Base-by-base conservation (phyloP, 2,888 invertebrate genomes). In the Limulus polyphemus region DNA sequence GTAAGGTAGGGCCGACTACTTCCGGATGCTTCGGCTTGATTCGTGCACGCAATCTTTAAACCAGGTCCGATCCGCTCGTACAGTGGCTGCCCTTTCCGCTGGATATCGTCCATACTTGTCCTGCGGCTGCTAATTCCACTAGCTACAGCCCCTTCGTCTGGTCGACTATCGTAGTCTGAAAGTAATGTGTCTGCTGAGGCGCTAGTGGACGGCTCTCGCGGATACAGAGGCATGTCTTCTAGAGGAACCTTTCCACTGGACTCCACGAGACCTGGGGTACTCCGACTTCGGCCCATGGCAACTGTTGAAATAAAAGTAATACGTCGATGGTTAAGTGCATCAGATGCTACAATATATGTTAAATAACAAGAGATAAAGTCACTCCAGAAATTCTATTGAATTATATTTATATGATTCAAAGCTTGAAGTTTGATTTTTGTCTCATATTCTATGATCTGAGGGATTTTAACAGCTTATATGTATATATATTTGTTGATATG, bases 201-300 rank as follows among this genome's bases (percentile, higher is more conserved):
- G 46, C 65, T 62, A 13, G 64, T 65, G 2, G 60, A 57, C 47
- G 57, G 59, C 57, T 62, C 62, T 49, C 59, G 56, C 55, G 57
- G 57, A 10, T 62, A 66, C 12, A 71, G 56, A 16, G 68, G 63
- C 87, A 87, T 88, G 69, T 88, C 87, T 78, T 92, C 91, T 70
- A 92, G 80, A 63, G 94, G 87, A 70, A 91, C 83, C 73, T 90
- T 87, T 64, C 94, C 94, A 71, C 85, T 83, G 63, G 93, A 91
- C 79, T 97, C 95, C 72, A 97, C 88, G 72, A 95, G 82, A 56
- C 94, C 95, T 13, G 97, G 95, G 64, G 97, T 94, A 72, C 95
- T 95, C 76, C 90, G 90, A 77, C 94, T 92, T 74, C 95, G 84
- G 73, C 93, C 90, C 87, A 94, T 87, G 72, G 92, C 90, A 79